Conservation (phyloP, 2,888 invertebrate genomes). For the Pyrrhia umbra region DNA sequence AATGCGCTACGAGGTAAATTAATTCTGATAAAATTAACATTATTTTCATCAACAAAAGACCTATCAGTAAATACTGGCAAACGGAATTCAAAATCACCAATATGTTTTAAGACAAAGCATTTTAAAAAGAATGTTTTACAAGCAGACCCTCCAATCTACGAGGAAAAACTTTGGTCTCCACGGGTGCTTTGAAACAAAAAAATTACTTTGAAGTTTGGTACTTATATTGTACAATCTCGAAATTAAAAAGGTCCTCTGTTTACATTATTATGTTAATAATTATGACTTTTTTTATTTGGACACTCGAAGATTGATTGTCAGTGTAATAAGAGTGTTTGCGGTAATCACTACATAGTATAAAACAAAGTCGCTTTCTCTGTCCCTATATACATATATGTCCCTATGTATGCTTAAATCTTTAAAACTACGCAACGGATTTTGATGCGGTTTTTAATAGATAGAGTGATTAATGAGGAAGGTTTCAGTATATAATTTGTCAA, state of each 20-base stretch:
- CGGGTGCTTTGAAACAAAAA: slow-evolving; percentile 52
- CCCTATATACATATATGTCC: no score
- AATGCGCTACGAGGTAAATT: not conserved
- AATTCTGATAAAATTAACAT: not conserved
- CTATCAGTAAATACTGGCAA: not conserved
- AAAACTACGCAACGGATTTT: no score
- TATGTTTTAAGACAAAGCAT: slow-evolving; percentile 35
- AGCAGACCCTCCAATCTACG: slow-evolving; percentile 42
- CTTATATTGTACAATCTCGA: slow-evolving; percentile 42
- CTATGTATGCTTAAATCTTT: no score
- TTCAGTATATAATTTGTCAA: no score
- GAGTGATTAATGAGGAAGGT: no score
- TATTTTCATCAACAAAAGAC: slow-evolving; percentile 1
- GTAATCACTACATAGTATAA: no score
- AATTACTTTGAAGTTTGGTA: slow-evolving; percentile 52
- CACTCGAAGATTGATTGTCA: slow-evolving; percentile 3
- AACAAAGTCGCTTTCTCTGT: no score
- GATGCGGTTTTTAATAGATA: no score
- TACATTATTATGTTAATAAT: slow-evolving; percentile 41
- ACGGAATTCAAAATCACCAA: slow-evolving; percentile 34
- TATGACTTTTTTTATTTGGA: slow-evolving; percentile 18
- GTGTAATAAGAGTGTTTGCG: not conserved
- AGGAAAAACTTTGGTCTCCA: slow-evolving; percentile 36
- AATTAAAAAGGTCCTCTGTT: slow-evolving; percentile 54
- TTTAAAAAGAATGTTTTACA: slow-evolving; percentile 22